Conservation (phyloP, 1,140 invertebrate genomes). For the Polyergus mexicanus region DNA sequence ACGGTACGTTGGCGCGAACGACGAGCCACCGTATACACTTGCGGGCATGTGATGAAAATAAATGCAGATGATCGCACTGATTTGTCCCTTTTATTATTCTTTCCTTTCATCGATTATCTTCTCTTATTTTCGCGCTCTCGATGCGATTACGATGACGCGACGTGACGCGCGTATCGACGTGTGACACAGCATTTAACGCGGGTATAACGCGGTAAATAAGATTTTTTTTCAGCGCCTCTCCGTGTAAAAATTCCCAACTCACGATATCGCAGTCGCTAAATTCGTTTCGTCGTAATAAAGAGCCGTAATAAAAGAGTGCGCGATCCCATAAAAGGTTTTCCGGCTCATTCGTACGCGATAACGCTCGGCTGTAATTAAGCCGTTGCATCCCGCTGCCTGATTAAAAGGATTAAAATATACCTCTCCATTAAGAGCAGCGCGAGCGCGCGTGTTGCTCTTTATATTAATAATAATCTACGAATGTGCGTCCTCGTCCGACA, state of each 20-base stretch:
- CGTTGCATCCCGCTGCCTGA: constrained; percentile 51
- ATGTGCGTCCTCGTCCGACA: constrained; percentile 36
- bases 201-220: constrained; percentile 25
- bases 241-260: neutral
- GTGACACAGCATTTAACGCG: neutral
- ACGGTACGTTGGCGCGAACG: constrained; percentile 17
- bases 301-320: constrained; percentile 46
- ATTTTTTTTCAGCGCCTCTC: neutral
- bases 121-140: neutral
- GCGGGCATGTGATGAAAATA: constrained; percentile 8
- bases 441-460: neutral
- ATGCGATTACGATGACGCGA: neutral
- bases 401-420: constrained; percentile 61
- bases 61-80: neutral
- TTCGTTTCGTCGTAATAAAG: constrained; percentile 32
- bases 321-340: constrained; percentile 41
- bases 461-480: constrained; percentile 62
- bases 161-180: neutral
- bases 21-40: neutral
- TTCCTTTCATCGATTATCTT: neutral
- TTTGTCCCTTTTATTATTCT: neutral
- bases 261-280: constrained; percentile 43
- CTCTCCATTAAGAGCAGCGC: constrained; percentile 41
- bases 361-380: constrained; percentile 58
- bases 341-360: constrained; percentile 50